Base-by-base conservation (phyloP, 2,113 vertebrate genomes). In the Megaleporinus macrocephalus region DNA sequence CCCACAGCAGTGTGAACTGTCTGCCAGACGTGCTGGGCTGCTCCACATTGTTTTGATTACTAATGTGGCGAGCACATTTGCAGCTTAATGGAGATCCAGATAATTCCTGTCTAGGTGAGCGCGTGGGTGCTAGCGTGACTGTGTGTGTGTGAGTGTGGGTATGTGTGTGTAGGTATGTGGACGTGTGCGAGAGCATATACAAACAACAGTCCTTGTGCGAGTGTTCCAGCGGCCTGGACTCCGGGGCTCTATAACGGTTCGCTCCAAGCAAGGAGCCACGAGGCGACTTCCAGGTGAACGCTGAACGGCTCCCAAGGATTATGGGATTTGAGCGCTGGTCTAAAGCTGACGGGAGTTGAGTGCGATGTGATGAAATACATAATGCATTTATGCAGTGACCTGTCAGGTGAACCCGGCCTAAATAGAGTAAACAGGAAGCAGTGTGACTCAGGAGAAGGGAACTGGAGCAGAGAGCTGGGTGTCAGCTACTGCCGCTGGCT, bases 351-450 rank as follows among this genome's bases (percentile, higher is more conserved):
- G 73, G 81, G 51, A 83, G 81, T 83, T 83, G 85, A 76, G 78
- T 55, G 33, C 85, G 85, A 86, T 84, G 82, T 83, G 82, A 86
- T 88, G 80, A 89, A 84, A 87, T 80, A 47, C 55, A 87, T 82
- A 86, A 86, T 81, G 83, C 80, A 85, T 82, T 87, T 84, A 83
- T 61, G 68, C 68, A 70, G 69, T 83, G 81, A 71, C 85, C 85
- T 80, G 83, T 83, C 82, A 82, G 79, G 30, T 85, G 69, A 87
- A 89, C 81, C 79, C 55, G 44, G 51, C 49, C 55, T 82, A 78
- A 76, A 85, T 26, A 87, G 36, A 24, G 78, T 55, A 86, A 85
- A 87, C 73, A 76, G 84, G 77, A 89, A 80, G 78, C 44, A 59
- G 2, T 22, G 41, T 72, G 73, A 78, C 51, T 82, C 61, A 84